These are phyloP conservation scores for Cataglyphis albicans DNA, from an alignment of 2,888 invertebrate genomes.

Conservation along the genomic window DNA sequence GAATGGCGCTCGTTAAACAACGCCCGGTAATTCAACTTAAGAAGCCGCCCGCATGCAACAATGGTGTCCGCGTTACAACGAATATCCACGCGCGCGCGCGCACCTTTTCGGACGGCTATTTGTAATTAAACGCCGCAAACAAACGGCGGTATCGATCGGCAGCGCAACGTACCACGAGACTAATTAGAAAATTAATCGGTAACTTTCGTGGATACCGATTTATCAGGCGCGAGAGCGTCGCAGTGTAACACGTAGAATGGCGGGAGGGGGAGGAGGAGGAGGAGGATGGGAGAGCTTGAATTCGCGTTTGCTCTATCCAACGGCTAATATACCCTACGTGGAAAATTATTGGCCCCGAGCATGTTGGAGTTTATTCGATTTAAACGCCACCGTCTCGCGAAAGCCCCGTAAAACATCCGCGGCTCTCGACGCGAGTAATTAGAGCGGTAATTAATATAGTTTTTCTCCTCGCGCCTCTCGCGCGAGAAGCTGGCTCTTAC, in stretches of 20 bases:
- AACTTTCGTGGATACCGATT: constrained; percentile 62
- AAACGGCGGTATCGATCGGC: constrained; percentile 44
- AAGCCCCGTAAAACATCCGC: constrained; percentile 59
- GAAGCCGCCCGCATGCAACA: constrained; percentile 32
- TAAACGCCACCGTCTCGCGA: constrained; percentile 52
- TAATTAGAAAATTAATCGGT: constrained; percentile 75
- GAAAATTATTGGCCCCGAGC: constrained; percentile 66
- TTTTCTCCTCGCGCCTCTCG: constrained; percentile 63
- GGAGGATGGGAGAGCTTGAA: neutral
- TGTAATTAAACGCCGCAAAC: constrained; percentile 49
- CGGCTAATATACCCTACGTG: constrained; percentile 51
- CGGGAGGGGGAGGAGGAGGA: neutral
- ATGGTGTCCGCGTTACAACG: constrained; percentile 52
- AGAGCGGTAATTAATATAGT: constrained; percentile 77
- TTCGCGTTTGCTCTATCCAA: constrained; percentile 28
- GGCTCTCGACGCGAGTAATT: constrained; percentile 69
- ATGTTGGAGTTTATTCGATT: constrained; percentile 52
- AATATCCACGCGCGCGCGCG: constrained; percentile 9
- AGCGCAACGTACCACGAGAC: constrained; percentile 54
- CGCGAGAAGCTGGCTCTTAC: constrained; percentile 9
- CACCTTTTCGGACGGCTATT: constrained; percentile 48
- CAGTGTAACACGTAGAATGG: neutral
- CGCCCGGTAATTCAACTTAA: constrained; percentile 60
- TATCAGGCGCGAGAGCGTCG: constrained; percentile 54
- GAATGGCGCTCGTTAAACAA: constrained; percentile 58